A percentile compares a stretch with the other conserved stretches of the same genome.
These are phyloP conservation scores for Engraulis encrasicolus DNA, from an alignment of 2,113 vertebrate species.

Conservation along the genomic window DNA sequence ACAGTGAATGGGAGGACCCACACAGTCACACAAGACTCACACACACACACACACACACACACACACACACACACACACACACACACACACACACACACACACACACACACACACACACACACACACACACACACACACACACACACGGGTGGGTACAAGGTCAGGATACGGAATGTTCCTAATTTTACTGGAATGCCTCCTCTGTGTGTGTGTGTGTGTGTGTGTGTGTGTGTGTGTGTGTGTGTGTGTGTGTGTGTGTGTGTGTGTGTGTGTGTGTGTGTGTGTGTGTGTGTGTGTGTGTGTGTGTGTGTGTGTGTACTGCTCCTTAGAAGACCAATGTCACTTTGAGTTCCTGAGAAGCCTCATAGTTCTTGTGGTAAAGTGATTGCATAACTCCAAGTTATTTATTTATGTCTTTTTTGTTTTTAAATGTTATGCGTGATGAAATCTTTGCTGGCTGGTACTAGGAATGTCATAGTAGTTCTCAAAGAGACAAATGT, in stretches of 20 bases:
- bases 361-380: background rate
- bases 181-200: slow-evolving; percentile 62
- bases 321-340: background rate
- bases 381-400: background rate
- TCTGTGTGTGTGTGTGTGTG: slow-evolving; percentile 41
- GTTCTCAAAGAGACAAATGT: background rate
- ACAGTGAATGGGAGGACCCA: background rate
- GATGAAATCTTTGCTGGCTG: background rate
- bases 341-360: background rate
- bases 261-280: background rate
- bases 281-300: background rate
- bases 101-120: no score
- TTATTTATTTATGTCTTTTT: background rate
- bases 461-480: background rate
- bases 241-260: background rate
- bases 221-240: background rate
- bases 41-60: background rate
- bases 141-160: slow-evolving; percentile 31
- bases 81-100: slow-evolving; percentile 50
- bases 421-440: background rate
- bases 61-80: background rate
- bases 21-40: background rate
- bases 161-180: slow-evolving; percentile 71
- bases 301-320: background rate
- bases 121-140: slow-evolving; percentile 13